Base-by-base conservation (phyloP, 2,888 invertebrate species). In the Tetanocera ferruginea region DNA sequence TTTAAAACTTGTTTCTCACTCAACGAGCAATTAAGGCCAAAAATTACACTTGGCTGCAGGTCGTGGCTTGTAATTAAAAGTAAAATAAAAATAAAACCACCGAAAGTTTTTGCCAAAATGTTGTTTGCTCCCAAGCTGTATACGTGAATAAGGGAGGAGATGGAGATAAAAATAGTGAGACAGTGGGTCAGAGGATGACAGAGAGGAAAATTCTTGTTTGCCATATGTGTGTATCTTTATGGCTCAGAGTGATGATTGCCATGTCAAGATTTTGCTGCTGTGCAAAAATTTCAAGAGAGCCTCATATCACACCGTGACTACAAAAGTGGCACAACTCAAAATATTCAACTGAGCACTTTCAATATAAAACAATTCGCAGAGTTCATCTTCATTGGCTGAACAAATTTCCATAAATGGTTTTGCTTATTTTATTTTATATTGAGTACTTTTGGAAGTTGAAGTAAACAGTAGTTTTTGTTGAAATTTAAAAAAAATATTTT, bases 41-140 rank as follows among this genome's bases (percentile, higher is more conserved):
- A 74, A 51, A 64, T 66, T 74, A 31, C 49, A 74, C 51, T 64
- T 28, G 64, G 31, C 66, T 64, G 57, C 51, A 49, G 74, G 66
- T 64, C 34, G 74, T 64, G 74, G 66, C 52, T 74, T 74, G 66
- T 74, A 64, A 74, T 74, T 74, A 74, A 74, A 72, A 37, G 72
- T 70, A 51, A 28, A 57, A 72, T 5, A 28, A 37, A 71, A 9
- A 57, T n/a, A 17, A 31, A 52, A 23, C 49, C 11, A 51, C 8
- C 28, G 23, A 70, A 52, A 51, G 28, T 37, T 66, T 66, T 66
- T 28, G 64, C 19, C 64, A 9, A 66, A 31, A 34, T 66, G 31
- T 37, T 66, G 34, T 11, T 34, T 34, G n/a, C 3, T n/a, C 9
- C n/a, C 8, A 34, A 66, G 37, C 17, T 11, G 5, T 14, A 5